phyloP scores from a whole-genome alignment of 1,140 invertebrate genomes.

The Neodiprion virginianus region DNA sequence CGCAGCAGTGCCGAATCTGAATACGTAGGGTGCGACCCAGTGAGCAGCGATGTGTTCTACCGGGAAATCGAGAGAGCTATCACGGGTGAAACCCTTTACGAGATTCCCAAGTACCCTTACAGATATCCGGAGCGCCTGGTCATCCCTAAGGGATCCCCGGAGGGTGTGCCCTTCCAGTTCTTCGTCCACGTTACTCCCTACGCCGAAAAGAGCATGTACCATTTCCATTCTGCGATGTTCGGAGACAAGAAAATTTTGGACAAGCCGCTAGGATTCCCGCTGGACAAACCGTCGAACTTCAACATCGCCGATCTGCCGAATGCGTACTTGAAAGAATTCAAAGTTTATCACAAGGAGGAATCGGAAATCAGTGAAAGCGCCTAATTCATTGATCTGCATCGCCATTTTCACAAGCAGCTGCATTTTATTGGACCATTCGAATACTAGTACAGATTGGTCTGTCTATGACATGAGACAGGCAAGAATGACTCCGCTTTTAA shows the following conservation, averaged over 20 bases:
- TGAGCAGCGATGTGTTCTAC: conserved; percentile 65
- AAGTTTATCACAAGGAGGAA: conserved; percentile 44
- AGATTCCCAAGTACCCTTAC: conserved; percentile 44
- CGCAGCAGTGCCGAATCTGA: conserved; percentile 55
- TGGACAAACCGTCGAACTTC: conserved; percentile 64
- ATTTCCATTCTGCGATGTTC: conserved; percentile 43
- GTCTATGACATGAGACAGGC: no score
- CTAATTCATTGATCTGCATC: no score
- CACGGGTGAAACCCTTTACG: conserved; percentile 50
- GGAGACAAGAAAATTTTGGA: conserved; percentile 56
- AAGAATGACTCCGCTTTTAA: no score
- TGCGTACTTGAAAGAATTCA: conserved; percentile 54
- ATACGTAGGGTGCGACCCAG: conserved; percentile 56
- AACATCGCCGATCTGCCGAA: conserved; percentile 55
- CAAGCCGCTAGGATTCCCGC: conserved; percentile 71
- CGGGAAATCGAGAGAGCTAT: conserved; percentile 51
- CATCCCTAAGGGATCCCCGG: conserved; percentile 54
- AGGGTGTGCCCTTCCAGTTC: conserved; percentile 58
- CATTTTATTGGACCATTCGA: no score
- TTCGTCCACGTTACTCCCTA: conserved; percentile 56
- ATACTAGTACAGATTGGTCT: no score
- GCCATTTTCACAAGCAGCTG: no score
- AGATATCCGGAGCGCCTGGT: conserved; percentile 56
- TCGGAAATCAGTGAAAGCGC: neutral
- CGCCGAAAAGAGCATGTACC: conserved; percentile 39